These are phyloP conservation scores for Oscheius sp. DNA, from an alignment of 2,888 invertebrate species.

Conservation along the genomic window DNA sequence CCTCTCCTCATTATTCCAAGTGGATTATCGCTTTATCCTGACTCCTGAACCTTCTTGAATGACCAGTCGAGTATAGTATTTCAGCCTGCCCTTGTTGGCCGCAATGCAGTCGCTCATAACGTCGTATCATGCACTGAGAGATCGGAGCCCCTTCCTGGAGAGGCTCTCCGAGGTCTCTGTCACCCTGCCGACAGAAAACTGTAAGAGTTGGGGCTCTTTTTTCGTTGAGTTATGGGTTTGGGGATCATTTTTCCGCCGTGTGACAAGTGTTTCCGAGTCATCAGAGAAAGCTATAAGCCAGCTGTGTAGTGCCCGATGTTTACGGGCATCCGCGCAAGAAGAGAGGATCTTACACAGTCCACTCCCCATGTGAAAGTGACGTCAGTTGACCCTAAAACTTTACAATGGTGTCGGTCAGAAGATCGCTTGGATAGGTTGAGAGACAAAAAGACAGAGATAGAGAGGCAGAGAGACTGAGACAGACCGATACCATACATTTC, in stretches of 20 bases:
- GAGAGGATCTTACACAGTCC: background rate
- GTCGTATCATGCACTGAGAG: constrained; percentile 34
- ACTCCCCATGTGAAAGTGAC: no score
- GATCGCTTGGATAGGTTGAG: constrained; percentile 8
- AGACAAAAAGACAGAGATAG: constrained; percentile 5
- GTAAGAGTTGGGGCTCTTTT: background rate
- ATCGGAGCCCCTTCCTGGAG: constrained; percentile 27
- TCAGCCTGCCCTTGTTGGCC: background rate
- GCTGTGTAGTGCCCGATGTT: background rate
- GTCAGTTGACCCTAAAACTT: background rate
- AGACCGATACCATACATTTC: background rate
- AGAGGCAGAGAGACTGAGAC: background rate
- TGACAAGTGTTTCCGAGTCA: constrained; percentile 22
- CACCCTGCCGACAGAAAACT: constrained; percentile 2
- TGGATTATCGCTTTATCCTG: constrained; percentile 20
- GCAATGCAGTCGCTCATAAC: constrained; percentile 35
- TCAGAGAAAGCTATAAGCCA: background rate
- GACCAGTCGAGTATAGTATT: constrained; percentile 5
- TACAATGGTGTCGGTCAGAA: background rate
- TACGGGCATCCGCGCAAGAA: constrained; percentile 3
- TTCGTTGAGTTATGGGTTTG: background rate
- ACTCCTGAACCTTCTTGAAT: background rate
- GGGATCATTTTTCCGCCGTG: constrained; percentile 12
- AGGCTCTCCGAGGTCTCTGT: constrained; percentile 24
- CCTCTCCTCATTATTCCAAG: background rate